Evolutionary conservation across 2,113 vertebrate species (phyloP).

Genomic region (Nanger granti): DNA sequence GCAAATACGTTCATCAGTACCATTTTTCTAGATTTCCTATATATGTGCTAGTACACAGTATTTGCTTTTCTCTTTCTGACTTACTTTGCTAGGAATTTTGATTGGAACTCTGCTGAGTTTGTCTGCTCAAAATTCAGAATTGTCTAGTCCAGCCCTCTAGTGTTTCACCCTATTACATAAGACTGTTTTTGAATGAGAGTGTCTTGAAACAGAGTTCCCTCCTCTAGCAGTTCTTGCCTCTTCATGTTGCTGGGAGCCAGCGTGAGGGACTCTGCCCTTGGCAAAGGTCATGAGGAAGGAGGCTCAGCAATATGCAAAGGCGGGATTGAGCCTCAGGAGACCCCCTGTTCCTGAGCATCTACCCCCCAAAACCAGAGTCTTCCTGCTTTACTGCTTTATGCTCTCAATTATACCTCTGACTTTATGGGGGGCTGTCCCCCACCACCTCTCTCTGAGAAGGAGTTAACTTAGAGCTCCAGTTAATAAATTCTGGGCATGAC

Average conservation of each 20-base stretch:
- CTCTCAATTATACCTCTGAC: too few relatives aligned
- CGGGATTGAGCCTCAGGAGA: too few relatives aligned
- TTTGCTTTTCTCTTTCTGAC: background rate
- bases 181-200: background rate
- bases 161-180: background rate
- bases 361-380: too few relatives aligned
- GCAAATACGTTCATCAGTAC: background rate
- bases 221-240: background rate
- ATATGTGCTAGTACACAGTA: rapidly evolving
- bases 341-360: too few relatives aligned
- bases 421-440: too few relatives aligned
- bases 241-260: background rate
- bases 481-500: too few relatives aligned
- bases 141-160: background rate
- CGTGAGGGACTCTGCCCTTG: too few relatives aligned
- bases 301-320: too few relatives aligned
- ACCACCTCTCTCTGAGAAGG: too few relatives aligned
- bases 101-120: background rate
- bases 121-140: background rate
- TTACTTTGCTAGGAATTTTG: background rate
- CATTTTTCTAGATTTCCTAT: background rate
- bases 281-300: too few relatives aligned
- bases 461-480: too few relatives aligned
- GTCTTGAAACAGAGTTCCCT: background rate
- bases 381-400: too few relatives aligned